Conservation (phyloP, 2,113 vertebrate species). For the Apaloderma vittatum region DNA sequence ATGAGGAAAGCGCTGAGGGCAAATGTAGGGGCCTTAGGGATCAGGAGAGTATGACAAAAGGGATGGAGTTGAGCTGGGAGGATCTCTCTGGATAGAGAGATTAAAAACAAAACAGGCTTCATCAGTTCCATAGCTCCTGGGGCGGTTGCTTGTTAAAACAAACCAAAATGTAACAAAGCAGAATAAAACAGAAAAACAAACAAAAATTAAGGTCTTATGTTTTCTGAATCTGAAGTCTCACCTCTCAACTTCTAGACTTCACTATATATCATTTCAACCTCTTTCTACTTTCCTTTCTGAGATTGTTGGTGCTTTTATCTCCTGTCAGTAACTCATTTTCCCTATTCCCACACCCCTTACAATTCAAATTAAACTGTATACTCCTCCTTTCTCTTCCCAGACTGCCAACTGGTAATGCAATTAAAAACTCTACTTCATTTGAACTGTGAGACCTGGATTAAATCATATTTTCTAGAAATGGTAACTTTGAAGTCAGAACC, state of each 20-base stretch:
- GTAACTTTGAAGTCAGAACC: not conserved
- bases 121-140: not conserved
- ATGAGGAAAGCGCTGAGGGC: not conserved
- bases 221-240: not conserved
- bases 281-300: not conserved
- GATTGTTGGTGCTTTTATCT: not conserved
- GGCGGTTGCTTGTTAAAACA: not conserved
- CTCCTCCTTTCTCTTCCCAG: not conserved
- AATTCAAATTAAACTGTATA: not conserved
- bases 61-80: not conserved
- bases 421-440: not conserved
- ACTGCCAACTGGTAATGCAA: not conserved
- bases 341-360: not conserved
- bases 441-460: not conserved
- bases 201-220: rapidly evolving
- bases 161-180: too few relatives aligned
- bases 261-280: not conserved
- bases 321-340: not conserved
- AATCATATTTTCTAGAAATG: not conserved
- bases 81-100: not conserved
- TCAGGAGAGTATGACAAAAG: not conserved
- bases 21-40: too few relatives aligned
- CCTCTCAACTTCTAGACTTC: not conserved
- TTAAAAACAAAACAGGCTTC: not conserved
- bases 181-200: too few relatives aligned